Conservation (phyloP, 2,888 invertebrate species). For the Leucoma salicis region DNA sequence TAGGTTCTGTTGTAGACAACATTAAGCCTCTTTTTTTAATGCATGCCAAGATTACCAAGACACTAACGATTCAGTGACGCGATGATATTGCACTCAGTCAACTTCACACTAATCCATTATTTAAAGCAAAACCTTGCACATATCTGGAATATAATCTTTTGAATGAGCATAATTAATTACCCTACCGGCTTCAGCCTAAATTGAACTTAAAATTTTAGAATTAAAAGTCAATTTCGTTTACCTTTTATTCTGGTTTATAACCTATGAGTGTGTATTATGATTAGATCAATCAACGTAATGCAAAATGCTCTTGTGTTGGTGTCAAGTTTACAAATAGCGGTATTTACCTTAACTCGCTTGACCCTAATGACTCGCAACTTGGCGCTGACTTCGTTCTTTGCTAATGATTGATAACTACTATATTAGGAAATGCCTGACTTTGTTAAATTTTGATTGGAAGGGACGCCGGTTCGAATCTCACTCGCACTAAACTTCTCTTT, state of each 20-base stretch:
- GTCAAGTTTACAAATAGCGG: conserved; percentile 57
- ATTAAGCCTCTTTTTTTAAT: too few relatives aligned
- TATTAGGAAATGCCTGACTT: conserved; percentile 4
- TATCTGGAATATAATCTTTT: conserved; percentile 22
- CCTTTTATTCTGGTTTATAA: conserved; percentile 19
- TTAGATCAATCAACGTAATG: conserved; percentile 40
- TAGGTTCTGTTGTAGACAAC: too few relatives aligned
- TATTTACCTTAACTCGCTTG: conserved; percentile 49
- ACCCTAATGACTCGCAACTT: conserved; percentile 52
- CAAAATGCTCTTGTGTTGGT: conserved; percentile 45
- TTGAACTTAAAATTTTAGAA: background rate
- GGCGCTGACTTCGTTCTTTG: conserved; percentile 24
- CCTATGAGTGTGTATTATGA: conserved; percentile 50
- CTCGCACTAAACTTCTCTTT: too few relatives aligned
- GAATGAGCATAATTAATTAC: conserved; percentile 21
- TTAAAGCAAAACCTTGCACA: conserved; percentile 30
- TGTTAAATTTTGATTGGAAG: too few relatives aligned
- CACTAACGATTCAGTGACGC: conserved; percentile 53
- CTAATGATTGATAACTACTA: conserved; percentile 23
- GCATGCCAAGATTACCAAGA: too few relatives aligned
- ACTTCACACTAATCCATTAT: conserved; percentile 24
- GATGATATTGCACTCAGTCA: conserved; percentile 53
- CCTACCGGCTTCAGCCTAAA: background rate
- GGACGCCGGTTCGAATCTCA: too few relatives aligned
- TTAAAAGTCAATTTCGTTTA: background rate